Percentiles rank a stretch among this genome's conserved stretches.
Evolutionary conservation across 2,888 invertebrate genomes (phyloP).

Genomic region (Andricus curvator): DNA sequence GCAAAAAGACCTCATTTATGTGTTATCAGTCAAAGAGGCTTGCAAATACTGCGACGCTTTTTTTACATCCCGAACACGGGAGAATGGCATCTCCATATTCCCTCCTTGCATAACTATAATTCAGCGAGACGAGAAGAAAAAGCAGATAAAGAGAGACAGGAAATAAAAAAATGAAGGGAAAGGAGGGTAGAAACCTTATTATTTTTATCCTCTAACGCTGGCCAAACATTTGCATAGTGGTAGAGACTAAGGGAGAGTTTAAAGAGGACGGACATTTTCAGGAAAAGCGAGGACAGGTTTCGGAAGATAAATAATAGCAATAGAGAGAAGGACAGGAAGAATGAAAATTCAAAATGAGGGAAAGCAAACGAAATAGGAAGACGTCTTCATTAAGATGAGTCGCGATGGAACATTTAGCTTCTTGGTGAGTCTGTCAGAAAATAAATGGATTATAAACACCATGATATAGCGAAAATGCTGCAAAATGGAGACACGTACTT

Average conservation of each 20-base stretch:
- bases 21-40: conserved; percentile 7
- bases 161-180: conserved; percentile 27
- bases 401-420: conserved; percentile 28
- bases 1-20: background rate
- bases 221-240: conserved; percentile 68
- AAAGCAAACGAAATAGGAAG: conserved; percentile 9
- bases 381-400: conserved; percentile 30
- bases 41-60: background rate
- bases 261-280: conserved; percentile 40
- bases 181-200: conserved; percentile 63
- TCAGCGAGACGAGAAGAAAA: background rate
- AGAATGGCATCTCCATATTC: background rate
- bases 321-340: conserved; percentile 34
- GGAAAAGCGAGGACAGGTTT: conserved; percentile 43
- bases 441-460: conserved; percentile 38
- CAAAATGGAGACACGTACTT: conserved; percentile 24
- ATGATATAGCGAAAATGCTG: conserved; percentile 19
- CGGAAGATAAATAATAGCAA: conserved; percentile 42
- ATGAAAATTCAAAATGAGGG: conserved; percentile 33
- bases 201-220: conserved; percentile 66
- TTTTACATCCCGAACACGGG: conserved; percentile 2
- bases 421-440: conserved; percentile 9
- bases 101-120: conserved; percentile 7
- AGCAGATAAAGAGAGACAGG: conserved; percentile 8
- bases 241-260: conserved; percentile 32